These are phyloP conservation scores for Papilio protenor DNA, from an alignment of 2,888 invertebrate species.

Conservation along the genomic window DNA sequence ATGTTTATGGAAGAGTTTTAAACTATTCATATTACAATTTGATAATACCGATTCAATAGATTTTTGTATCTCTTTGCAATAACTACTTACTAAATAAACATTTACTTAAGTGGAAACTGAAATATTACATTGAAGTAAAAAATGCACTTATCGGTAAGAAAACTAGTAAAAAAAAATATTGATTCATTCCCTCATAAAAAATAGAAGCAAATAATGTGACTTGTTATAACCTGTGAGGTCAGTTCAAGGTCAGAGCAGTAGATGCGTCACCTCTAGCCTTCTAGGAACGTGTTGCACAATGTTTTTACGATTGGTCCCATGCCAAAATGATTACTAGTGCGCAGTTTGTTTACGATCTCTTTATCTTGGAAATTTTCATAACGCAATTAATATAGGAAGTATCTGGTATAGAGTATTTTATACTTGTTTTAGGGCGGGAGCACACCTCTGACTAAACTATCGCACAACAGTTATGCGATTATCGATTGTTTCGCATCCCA, in stretches of 20 bases:
- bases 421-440: not conserved
- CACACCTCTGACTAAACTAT: too few species aligned
- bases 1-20: too few species aligned
- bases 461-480: too few species aligned
- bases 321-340: constrained; percentile 26
- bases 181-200: constrained; percentile 7
- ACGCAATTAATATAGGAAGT: not conserved
- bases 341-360: constrained; percentile 18
- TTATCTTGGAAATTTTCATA: constrained; percentile 3
- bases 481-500: not conserved
- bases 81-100: too few species aligned
- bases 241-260: constrained; percentile 30
- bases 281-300: constrained; percentile 39
- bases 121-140: too few species aligned
- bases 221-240: constrained; percentile 13
- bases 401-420: not conserved
- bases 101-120: too few species aligned
- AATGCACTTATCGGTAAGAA: too few species aligned
- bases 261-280: constrained; percentile 22
- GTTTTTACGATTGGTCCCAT: constrained; percentile 18
- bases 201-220: constrained; percentile 10
- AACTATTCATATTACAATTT: too few species aligned
- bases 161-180: not conserved
- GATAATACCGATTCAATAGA: too few species aligned
- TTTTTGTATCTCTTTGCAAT: too few species aligned